phyloP scores from a whole-genome alignment of 2,888 invertebrate genomes.

The Drosophila tanythrix region DNA sequence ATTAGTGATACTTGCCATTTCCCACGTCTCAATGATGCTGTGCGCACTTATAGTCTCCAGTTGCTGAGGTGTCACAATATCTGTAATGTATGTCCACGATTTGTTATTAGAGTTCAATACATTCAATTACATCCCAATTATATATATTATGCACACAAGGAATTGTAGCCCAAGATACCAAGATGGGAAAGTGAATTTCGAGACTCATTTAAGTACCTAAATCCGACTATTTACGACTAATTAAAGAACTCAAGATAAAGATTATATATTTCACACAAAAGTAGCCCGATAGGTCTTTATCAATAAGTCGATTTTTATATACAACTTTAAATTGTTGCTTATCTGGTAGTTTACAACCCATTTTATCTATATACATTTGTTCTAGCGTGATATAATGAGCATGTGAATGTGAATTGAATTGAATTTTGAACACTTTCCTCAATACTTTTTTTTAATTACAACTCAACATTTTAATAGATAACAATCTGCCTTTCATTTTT shows the following conservation, averaged over 20 bases:
- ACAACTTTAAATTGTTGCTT: background rate
- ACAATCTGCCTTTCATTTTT: constrained; percentile 1
- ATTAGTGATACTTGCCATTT: constrained; percentile 88
- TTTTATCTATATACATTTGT: background rate
- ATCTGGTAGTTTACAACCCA: background rate
- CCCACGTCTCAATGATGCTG: constrained; percentile 90
- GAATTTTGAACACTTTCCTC: background rate
- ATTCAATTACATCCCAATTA: background rate
- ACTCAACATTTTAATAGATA: background rate
- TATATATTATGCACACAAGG: constrained; percentile 3
- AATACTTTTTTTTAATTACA: background rate
- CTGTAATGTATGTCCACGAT: constrained; percentile 41
- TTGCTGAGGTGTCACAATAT: constrained; percentile 77
- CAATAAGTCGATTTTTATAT: background rate
- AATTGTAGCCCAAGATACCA: constrained; percentile 67
- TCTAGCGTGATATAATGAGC: background rate
- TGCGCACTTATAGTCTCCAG: constrained; percentile 85
- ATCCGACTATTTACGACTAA: background rate
- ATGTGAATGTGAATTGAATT: background rate
- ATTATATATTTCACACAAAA: background rate
- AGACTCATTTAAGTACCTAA: background rate
- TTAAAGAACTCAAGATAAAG: background rate
- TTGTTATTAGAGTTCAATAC: background rate
- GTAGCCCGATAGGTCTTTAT: background rate
- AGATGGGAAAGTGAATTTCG: constrained; percentile 27